Evolutionary conservation across 1,140 invertebrate species (phyloP), one percentile per base, ranked within the genome.

Genomic region (Dysdera silvatica): DNA sequence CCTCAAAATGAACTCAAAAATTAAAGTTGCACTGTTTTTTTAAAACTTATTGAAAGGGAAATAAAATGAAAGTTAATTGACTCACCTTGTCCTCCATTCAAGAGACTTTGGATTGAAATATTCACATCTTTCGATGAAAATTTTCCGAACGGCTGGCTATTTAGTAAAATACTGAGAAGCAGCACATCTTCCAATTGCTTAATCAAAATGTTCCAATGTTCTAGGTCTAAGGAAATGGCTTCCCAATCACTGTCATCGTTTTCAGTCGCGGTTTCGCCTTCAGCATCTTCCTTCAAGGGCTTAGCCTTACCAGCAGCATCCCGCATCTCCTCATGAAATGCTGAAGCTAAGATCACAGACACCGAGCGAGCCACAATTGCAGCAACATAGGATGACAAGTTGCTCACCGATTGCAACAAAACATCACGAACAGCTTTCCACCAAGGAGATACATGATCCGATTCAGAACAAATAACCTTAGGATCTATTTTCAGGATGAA

Each of bases 181-280:
- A 89, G 82, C 35, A 94, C 82, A 75, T 95, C 91, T 74, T 95
- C 91, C 59, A 95, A 79, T 78, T 93, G 92, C 61, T 86, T 87
- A 23, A 90, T 86, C 8, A 95, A 75, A 29, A 91, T 74, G 23
- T 86, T 86, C 87, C 92, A 95, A 72, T 87, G 83, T 59, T 89
- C 86, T 67, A 85, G 83, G 72, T 95, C 91, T 63, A 87, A 82
- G 16, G 88, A 87, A 20, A 94, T 80, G 59, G 85, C 85, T 75
- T 94, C 91, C 88, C 87, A 94, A 29, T 85, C 82, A 47, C 61
- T 70, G 3, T 67, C 66, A 14, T 54, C 62, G 53, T 67, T 68
- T 10, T 69, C 67, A 28, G 70, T 70, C 20, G 48, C 35, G 43
- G 55, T 55, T 8, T 70, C 53, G 10, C 56, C 20, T 7, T 60